These are phyloP conservation scores for Heliconius charithonia DNA, from an alignment of 2,888 invertebrate species.

Conservation along the genomic window DNA sequence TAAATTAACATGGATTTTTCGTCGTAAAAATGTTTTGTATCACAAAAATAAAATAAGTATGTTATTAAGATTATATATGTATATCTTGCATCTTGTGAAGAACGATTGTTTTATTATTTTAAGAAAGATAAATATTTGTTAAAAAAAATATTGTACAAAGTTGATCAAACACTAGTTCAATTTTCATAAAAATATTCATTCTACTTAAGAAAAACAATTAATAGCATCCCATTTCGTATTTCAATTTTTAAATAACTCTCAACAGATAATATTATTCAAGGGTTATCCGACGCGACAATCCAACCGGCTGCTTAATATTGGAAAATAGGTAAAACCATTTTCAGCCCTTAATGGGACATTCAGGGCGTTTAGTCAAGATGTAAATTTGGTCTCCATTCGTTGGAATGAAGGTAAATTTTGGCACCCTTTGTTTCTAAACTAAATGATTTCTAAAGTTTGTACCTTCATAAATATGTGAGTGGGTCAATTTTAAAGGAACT, in stretches of 20 bases:
- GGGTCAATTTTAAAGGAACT: slow-evolving; percentile 3
- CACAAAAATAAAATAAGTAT: not conserved
- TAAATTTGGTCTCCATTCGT: slow-evolving; percentile 19
- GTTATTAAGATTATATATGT: too few species aligned
- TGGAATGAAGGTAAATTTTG: slow-evolving; percentile 20
- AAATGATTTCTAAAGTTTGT: slow-evolving; percentile 26
- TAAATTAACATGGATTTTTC: not conserved
- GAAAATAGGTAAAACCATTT: slow-evolving; percentile 17
- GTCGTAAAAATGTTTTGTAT: not conserved
- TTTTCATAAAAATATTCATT: too few species aligned
- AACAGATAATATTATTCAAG: slow-evolving; percentile 5
- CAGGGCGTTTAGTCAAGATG: slow-evolving; percentile 1
- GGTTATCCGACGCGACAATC: not conserved
- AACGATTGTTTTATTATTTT: too few species aligned
- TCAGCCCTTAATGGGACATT: slow-evolving; percentile 19
- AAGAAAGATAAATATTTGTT: too few species aligned
- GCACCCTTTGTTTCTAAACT: slow-evolving; percentile 23
- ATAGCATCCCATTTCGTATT: not conserved
- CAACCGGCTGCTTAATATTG: slow-evolving; percentile 10
- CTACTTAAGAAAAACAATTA: not conserved
- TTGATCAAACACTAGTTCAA: too few species aligned
- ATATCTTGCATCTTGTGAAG: too few species aligned
- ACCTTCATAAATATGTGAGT: slow-evolving; percentile 34
- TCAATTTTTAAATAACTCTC: slow-evolving; percentile 1
- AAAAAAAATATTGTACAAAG: not conserved